Conservation (phyloP, 35 echinoderm and acorn worm genomes). For the Nesometra sesokonis region DNA sequence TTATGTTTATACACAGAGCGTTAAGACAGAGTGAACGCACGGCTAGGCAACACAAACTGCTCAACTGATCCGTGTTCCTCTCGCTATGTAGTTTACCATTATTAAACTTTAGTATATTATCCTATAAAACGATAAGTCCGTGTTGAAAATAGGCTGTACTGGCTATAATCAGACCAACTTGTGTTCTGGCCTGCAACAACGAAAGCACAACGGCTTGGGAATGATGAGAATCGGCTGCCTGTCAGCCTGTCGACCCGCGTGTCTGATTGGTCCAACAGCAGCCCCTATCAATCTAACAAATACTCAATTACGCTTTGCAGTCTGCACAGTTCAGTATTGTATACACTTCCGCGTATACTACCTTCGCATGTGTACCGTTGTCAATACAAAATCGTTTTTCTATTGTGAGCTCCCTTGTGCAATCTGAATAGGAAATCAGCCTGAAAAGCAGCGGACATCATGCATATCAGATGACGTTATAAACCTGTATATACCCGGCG, state of each 20-base stretch:
- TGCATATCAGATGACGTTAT: not conserved
- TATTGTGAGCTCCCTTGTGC: not conserved
- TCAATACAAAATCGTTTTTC: not conserved
- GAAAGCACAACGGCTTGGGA: not conserved
- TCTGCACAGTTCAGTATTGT: not conserved
- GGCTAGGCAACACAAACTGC: no score
- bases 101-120: no score
- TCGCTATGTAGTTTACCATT: no score
- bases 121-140: not conserved
- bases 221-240: not conserved
- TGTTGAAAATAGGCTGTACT: not conserved
- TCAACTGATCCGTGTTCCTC: no score
- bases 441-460: not conserved
- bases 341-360: not conserved
- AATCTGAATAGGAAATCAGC: not conserved
- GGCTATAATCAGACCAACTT: not conserved
- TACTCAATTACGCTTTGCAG: not conserved
- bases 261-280: not conserved
- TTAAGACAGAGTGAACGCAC: no score
- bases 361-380: not conserved
- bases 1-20: no score
- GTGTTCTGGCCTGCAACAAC: not conserved
- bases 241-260: not conserved
- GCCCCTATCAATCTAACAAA: not conserved
- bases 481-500: not conserved